phyloP scores from a whole-genome alignment of 2,888 invertebrate genomes.

The Autographa pulchrina region DNA sequence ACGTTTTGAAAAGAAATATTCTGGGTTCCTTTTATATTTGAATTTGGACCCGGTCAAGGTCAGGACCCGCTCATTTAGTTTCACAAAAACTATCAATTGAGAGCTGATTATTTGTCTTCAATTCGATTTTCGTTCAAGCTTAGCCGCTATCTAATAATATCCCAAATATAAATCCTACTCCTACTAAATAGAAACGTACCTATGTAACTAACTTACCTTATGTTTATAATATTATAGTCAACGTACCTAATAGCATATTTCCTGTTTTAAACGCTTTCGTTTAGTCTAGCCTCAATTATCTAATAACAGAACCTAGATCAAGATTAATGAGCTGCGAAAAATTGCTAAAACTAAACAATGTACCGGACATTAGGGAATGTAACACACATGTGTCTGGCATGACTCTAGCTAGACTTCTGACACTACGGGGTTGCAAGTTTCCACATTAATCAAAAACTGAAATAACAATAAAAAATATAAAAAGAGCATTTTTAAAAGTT shows the following conservation, averaged over 20 bases:
- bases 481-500: no score
- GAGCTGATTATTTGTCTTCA: no score
- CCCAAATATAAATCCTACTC: no score
- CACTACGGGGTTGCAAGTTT: neutral
- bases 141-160: no score
- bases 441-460: neutral
- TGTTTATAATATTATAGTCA: neutral
- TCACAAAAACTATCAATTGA: no score
- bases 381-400: neutral
- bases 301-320: neutral
- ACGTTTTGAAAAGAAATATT: no score
- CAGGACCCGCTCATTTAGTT: no score
- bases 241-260: neutral
- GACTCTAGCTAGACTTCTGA: neutral
- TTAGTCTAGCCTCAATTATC: slow-evolving; percentile 6
- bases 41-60: no score
- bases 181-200: no score
- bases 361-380: neutral
- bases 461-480: neutral
- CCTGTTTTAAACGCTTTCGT: neutral
- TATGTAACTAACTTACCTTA: neutral
- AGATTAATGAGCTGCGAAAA: neutral
- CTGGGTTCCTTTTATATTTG: no score
- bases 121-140: no score
- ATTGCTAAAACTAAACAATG: neutral